Conservation (phyloP, 1,140 invertebrate species). For the Diabrotica undecimpunctata region DNA sequence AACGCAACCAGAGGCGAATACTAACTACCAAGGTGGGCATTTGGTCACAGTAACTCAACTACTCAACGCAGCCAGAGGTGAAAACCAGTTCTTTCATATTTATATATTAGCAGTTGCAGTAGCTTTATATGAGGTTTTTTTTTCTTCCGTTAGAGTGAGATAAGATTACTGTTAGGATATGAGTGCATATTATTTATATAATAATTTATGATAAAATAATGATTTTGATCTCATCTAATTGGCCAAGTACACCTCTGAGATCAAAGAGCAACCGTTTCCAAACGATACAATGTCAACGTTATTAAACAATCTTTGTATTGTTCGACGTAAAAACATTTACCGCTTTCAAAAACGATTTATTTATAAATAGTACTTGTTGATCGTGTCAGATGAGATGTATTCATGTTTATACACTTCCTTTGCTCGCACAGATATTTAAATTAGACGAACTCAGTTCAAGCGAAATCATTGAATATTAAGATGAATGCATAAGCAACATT, state of each 20-base stretch:
- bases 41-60: too few relatives aligned
- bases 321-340: slow-evolving; percentile 21
- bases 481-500: too few relatives aligned
- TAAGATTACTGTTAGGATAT: too few relatives aligned
- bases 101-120: too few relatives aligned
- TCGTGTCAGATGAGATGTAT: background rate
- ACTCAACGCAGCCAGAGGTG: too few relatives aligned
- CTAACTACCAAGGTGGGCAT: too few relatives aligned
- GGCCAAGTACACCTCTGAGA: background rate
- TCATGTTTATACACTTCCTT: background rate
- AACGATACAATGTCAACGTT: slow-evolving; percentile 16
- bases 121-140: too few relatives aligned
- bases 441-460: background rate
- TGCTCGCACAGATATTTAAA: background rate
- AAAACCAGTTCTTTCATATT: too few relatives aligned
- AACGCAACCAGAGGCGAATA: too few relatives aligned
- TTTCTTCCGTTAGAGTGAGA: too few relatives aligned
- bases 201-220: background rate
- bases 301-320: slow-evolving; percentile 23
- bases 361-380: slow-evolving; percentile 8
- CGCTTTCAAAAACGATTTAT: slow-evolving; percentile 16
- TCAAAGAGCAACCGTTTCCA: background rate
- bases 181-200: too few relatives aligned
- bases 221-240: background rate
- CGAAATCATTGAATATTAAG: background rate